Conservation (phyloP, 2,888 invertebrate species). For the Schizotus pectinicornis region DNA sequence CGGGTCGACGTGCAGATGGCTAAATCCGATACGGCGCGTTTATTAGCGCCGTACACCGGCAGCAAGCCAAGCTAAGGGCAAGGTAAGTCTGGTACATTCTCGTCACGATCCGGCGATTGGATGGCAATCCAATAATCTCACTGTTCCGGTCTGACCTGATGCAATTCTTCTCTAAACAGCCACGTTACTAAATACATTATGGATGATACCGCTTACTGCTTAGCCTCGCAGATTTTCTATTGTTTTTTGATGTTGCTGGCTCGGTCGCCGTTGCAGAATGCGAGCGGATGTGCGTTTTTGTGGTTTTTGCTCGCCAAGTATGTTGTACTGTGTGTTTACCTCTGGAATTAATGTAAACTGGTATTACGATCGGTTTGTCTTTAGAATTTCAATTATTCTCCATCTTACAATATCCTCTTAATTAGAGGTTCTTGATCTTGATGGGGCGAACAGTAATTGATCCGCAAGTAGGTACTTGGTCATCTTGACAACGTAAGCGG, state of each 20-base stretch:
- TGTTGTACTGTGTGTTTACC: conserved; percentile 43
- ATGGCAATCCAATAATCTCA: conserved; percentile 60
- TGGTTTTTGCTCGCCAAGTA: conserved; percentile 33
- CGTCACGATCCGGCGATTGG: conserved; percentile 49
- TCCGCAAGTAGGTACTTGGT: not conserved
- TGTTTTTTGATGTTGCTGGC: conserved; percentile 49
- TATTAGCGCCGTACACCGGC: conserved; percentile 24
- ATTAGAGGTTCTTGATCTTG: conserved; percentile 28
- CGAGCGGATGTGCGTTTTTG: conserved; percentile 50
- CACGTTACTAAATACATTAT: conserved; percentile 49
- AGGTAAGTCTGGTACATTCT: conserved; percentile 47
- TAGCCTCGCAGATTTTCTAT: conserved; percentile 52
- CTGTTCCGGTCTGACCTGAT: conserved; percentile 57
- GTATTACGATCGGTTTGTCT: conserved; percentile 28
- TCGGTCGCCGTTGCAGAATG: conserved; percentile 41
- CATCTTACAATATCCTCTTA: conserved; percentile 22
- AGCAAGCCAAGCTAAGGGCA: conserved; percentile 48
- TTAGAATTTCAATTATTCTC: conserved; percentile 19
- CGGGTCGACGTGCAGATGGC: conserved; percentile 28
- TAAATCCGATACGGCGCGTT: conserved; percentile 31
- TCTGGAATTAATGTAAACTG: conserved; percentile 45
- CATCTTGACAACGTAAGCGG: no score
- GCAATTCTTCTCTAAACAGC: conserved; percentile 53
- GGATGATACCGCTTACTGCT: conserved; percentile 44
- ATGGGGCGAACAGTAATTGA: conserved; percentile 4